phyloP scores from a whole-genome alignment of 2,888 invertebrate genomes.

The Pammene aurita region DNA sequence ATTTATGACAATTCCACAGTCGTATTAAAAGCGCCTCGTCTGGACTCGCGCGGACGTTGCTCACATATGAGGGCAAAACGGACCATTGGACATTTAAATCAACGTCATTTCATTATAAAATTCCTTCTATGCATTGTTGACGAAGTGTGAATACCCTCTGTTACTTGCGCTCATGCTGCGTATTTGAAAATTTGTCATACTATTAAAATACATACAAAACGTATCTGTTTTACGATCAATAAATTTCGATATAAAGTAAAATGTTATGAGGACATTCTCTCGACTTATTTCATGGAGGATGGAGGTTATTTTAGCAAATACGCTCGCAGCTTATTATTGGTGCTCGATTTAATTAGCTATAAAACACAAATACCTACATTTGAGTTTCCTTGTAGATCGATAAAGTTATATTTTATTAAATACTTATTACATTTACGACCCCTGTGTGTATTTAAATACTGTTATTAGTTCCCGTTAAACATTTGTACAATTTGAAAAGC shows the following conservation, averaged over 20 bases:
- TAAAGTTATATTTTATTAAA: slow-evolving; percentile 20
- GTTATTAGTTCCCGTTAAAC: background rate
- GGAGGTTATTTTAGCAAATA: slow-evolving; percentile 62
- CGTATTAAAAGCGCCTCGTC: background rate
- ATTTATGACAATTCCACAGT: slow-evolving; percentile 1
- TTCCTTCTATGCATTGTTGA: slow-evolving; percentile 46
- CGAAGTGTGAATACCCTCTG: slow-evolving; percentile 40
- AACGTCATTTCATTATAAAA: slow-evolving; percentile 48
- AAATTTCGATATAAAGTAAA: slow-evolving; percentile 70
- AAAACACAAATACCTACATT: slow-evolving; percentile 54
- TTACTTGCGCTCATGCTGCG: slow-evolving; percentile 44
- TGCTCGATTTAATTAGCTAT: slow-evolving; percentile 65
- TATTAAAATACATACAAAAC: slow-evolving; percentile 62
- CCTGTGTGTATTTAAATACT: background rate
- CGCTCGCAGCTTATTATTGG: slow-evolving; percentile 62
- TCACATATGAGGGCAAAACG: slow-evolving; percentile 46
- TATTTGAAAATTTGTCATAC: no score
- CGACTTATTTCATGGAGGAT: slow-evolving; percentile 63
- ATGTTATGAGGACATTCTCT: slow-evolving; percentile 64
- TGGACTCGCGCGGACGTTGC: background rate
- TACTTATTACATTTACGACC: slow-evolving; percentile 11
- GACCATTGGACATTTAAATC: slow-evolving; percentile 48
- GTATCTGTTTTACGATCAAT: slow-evolving; percentile 68
- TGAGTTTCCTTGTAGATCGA: slow-evolving; percentile 50
- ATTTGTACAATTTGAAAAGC: no score